A percentile compares a stretch with the other conserved stretches of the same genome.
Evolutionary conservation across 2,888 invertebrate species (phyloP).

Genomic region (Melikaiella ostensackeni): DNA sequence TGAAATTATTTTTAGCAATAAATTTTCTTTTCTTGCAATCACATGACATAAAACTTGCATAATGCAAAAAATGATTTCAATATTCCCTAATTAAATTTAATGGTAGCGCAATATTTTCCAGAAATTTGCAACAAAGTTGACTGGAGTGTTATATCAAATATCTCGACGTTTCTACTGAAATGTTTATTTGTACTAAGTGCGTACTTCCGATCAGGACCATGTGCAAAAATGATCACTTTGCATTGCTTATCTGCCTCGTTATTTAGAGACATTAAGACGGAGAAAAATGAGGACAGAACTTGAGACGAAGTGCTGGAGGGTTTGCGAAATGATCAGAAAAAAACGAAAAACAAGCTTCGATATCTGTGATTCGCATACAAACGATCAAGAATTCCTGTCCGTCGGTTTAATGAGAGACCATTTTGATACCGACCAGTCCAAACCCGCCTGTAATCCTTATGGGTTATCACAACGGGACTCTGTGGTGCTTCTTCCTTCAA

Average conservation of each 20-base stretch:
- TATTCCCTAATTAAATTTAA: no score
- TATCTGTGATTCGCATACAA: constrained; percentile 58
- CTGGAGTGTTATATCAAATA: no score
- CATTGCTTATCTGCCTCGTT: constrained; percentile 27
- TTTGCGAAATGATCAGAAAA: constrained; percentile 38
- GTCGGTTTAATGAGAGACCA: constrained; percentile 58
- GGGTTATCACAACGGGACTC: constrained; percentile 57
- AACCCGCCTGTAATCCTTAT: constrained; percentile 49
- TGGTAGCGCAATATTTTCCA: no score
- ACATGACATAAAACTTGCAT: no score
- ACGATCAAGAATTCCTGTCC: constrained; percentile 52
- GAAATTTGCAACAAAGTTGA: no score
- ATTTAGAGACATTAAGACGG: constrained; percentile 24
- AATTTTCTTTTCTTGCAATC: no score
- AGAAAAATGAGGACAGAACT: constrained; percentile 38
- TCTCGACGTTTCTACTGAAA: no score
- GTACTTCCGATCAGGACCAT: constrained; percentile 12
- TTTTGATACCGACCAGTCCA: constrained; percentile 51
- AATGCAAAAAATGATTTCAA: no score
- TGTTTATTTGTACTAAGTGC: background rate
- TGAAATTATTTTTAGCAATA: no score
- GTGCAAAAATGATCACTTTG: constrained; percentile 23
- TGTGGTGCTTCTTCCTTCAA: constrained; percentile 48
- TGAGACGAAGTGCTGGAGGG: constrained; percentile 38
- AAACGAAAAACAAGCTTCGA: constrained; percentile 43